Evolutionary conservation across 2,797 vertebrate species (phyloP), one percentile per base, ranked within the genome.

Genomic region (Thunnus albacares): DNA sequence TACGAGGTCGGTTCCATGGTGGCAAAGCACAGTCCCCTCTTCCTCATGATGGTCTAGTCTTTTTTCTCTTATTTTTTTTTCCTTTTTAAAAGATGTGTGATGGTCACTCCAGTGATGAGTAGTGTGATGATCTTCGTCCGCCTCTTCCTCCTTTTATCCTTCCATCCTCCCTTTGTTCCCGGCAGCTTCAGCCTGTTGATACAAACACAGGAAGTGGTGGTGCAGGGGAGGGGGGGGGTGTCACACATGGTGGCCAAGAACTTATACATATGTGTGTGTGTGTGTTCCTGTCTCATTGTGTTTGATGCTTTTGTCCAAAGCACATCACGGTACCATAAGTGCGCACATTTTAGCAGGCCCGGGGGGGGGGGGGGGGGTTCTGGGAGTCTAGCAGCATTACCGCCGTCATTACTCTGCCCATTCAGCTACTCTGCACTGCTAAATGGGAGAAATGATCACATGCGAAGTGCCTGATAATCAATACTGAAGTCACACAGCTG

Each of bases 151-250:
- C 30, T 33, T 20, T 53, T 77, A 22, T 78, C 53, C 3, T 14
- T 70, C 71, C 71, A 4, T 11, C 47, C 47, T 72, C 62, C 14
- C 64, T 79, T 69, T 33, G 68, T 70, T 70, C 59, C 59, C 61
- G 57, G 82, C 76, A 81, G 85, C 67, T 77, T 95, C 92, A 95
- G 81, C 91, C 95, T 96, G 93, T 90, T 57, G 79, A 91, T 15
- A 80, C 67, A 90, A 91, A 91, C 80, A 94, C 62, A 85, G 81
- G 79, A 75, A 68, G 75, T 22, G 63, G 58, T 63, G 51, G 13
- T 8, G 47, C 3, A 3, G 18, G 26, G 20, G 2, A 26, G 45
- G 8, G 9, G 43, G 43, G 28, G 53, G 22, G 22, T 1, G 30
- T 55, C 55, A 64, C 43, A 63, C 45, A 59, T 14, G 26, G 10